Evolutionary conservation across 2,113 vertebrate genomes (phyloP), one percentile per base, ranked within the genome.

Genomic region (Lepisosteus osseus): DNA sequence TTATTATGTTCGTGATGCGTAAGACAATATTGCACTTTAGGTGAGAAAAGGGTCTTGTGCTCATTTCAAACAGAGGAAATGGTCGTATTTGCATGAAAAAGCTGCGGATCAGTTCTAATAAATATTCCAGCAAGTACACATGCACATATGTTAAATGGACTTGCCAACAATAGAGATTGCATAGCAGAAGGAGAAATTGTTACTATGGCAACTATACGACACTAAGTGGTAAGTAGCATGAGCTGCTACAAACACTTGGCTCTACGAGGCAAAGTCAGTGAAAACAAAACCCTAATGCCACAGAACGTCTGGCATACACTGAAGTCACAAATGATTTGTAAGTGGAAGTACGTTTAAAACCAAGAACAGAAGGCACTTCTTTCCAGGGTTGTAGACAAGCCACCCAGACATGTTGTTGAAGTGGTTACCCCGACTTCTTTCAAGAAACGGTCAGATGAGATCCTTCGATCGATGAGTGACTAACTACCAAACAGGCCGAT

Each of bases 171-270:
- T 17, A 14, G 29, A 55, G 68, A 65, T 51, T 47, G 13, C 17
- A 12, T 47, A 40, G 65, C 74, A 69, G 66, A 76, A 65, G 47
- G 54, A 57, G 59, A 54, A 71, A 45, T 47, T 45, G 73, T 79
- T 74, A 64, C 74, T 68, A 65, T 51, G 66, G 74, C 72, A 79
- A 76, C 77, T 65, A 43, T 62, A 45, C 41, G 71, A 71, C 54
- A 75, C 69, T 54, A 69, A 43, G 66, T 15, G 64, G 41, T 44
- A 65, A 65, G 68, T 71, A 59, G 71, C 68, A n/a, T 55, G 70
- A 70, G 70, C 69, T 15, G 71, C 57, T 67, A 69, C 61, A 77
- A 74, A 71, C 69, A 54, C 40, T 72, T 15, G 64, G 44, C 59
- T 64, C 54, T 42, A 29, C 61, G 54, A 17, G 69, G 63, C 12